Conservation (phyloP, 2,888 invertebrate genomes). For the Hololepta plana region DNA sequence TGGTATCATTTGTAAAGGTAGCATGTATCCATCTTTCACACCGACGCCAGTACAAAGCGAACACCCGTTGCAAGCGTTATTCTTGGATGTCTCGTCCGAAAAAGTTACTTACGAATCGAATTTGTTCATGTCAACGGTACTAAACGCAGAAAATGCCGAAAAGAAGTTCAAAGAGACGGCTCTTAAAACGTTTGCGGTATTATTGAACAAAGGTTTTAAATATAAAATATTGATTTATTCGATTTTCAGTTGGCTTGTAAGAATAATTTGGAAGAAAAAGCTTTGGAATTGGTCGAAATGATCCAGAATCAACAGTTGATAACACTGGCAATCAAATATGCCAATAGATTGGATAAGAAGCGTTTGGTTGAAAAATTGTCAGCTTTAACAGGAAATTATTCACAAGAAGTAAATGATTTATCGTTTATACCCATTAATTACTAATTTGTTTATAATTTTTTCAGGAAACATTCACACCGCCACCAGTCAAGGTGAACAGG, state of each 20-base stretch:
- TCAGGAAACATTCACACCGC: constrained; percentile 8
- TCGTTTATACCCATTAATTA: too few species aligned
- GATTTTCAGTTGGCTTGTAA: constrained; percentile 58
- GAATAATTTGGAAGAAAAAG: constrained; percentile 68
- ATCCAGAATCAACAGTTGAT: constrained; percentile 60
- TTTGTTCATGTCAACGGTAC: constrained; percentile 43
- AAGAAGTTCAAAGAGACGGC: constrained; percentile 57
- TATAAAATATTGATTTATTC: too few species aligned
- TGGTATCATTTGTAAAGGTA: constrained; percentile 77
- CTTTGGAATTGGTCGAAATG: constrained; percentile 70
- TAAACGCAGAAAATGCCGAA: constrained; percentile 42
- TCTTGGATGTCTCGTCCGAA: constrained; percentile 39
- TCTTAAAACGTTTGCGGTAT: constrained; percentile 84
- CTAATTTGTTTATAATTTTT: too few species aligned
- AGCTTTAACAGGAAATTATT: too few species aligned
- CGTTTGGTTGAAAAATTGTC: constrained; percentile 65
- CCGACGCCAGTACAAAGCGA: constrained; percentile 73
- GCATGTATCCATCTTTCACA: constrained; percentile 67
- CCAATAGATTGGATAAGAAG: constrained; percentile 55
- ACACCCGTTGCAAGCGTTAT: constrained; percentile 41
- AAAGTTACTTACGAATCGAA: constrained; percentile 68
- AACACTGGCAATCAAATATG: constrained; percentile 77
- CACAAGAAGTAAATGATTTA: too few species aligned
- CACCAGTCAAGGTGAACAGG: constrained; percentile 10
- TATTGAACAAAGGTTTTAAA: too few species aligned